Evolutionary conservation across 2,888 invertebrate genomes (phyloP), one percentile per base, ranked within the genome.

Genomic region (Phanerotoma sp.): DNA sequence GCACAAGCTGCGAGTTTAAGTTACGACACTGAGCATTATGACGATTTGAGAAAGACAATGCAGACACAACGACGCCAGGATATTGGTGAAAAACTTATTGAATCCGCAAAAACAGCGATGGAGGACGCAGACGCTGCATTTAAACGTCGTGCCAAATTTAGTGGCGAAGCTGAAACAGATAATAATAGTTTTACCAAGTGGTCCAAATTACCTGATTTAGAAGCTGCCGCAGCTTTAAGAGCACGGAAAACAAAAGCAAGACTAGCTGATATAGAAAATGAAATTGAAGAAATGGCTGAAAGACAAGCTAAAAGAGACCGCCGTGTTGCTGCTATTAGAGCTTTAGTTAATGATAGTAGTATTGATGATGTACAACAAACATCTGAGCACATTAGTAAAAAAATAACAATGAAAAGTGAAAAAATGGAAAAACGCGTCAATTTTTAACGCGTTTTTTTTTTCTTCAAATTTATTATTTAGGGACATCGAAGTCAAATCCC

Each of bases 251-350:
- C 86, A 2, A 82, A 86, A 60, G 87, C 87, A 9, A 83, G 89
- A 44, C 78, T 90, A 15, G 82, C 81, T 32, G 89, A 89, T 67
- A 78, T 91, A 38, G 89, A 90, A 68, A 84, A 84, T 46, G 90
- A 91, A 75, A 88, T 89, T 86, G 82, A 85, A 37, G 86, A 86
- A 63, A 77, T 89, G 56, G 84, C 80, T 15, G 87, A 88, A 68
- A 83, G 85, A 67, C 84, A 83, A 66, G 85, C 85, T 1, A 84
- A 84, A 16, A 82, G 89, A 60, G 89, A 90, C 70, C 84, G 85
- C 56, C 83, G 89, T 41, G 84, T 86, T 2, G 87, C 87, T 1
- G 84, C 86, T 49, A 82, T 90, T 25, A 81, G 86, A 50, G 86
- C 87, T 1, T 74, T 90, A 21, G 84, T 89, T 15, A 86, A 84